Percentiles rank a stretch among this genome's conserved stretches.
Evolutionary conservation across 1,140 invertebrate species (phyloP).

Genomic region (Cydia splendana): DNA sequence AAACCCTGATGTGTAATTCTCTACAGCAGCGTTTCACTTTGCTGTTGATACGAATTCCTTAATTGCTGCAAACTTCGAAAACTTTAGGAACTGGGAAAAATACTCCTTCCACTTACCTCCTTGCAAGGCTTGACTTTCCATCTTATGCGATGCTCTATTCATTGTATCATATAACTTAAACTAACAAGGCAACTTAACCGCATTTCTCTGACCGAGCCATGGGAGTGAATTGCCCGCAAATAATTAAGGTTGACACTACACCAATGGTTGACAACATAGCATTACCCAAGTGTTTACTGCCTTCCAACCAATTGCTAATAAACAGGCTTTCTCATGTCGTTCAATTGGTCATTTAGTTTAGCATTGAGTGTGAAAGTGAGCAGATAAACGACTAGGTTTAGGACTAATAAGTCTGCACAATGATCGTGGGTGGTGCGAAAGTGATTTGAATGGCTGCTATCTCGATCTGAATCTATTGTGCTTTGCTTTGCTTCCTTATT

Average conservation of each 20-base stretch:
- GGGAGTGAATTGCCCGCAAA: background rate
- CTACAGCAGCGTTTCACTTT: too few species aligned
- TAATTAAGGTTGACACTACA: constrained; percentile 23
- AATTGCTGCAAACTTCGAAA: background rate
- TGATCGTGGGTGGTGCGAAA: constrained; percentile 27
- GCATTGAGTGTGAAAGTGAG: constrained; percentile 23
- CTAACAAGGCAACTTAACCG: constrained; percentile 12
- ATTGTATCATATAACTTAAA: constrained; percentile 17
- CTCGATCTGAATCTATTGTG: constrained; percentile 18
- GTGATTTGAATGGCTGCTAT: constrained; percentile 31
- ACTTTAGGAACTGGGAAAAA: background rate
- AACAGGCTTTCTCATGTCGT: constrained; percentile 29
- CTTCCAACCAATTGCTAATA: constrained; percentile 17
- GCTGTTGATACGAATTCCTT: background rate
- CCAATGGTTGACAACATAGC: constrained; percentile 1
- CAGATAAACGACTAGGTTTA: constrained; percentile 23
- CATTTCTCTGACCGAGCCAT: constrained; percentile 13
- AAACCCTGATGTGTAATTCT: too few species aligned
- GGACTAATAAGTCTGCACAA: constrained; percentile 30
- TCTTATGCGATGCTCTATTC: background rate
- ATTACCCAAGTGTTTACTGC: constrained; percentile 15
- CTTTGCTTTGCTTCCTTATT: constrained; percentile 22
- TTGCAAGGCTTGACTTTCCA: background rate
- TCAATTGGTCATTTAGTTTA: constrained; percentile 31
- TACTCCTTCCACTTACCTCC: background rate